phyloP scores from a whole-genome alignment of 2,888 invertebrate genomes.

The Drymonia ruficornis region DNA sequence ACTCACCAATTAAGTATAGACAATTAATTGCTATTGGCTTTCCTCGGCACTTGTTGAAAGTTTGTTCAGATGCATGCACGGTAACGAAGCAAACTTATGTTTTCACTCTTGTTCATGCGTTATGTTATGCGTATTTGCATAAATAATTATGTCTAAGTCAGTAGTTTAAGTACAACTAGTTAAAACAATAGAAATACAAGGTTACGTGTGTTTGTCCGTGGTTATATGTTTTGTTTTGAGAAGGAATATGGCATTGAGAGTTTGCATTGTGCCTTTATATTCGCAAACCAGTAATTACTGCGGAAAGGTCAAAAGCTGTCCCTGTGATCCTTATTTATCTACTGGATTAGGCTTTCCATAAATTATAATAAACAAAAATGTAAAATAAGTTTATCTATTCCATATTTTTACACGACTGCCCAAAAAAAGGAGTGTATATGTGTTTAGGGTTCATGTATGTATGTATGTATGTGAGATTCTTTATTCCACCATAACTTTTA shows the following conservation, averaged over 20 bases:
- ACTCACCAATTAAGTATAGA: neutral
- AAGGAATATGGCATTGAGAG: neutral
- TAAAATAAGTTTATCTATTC: no score
- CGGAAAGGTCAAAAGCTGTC: no score
- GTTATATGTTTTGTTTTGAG: neutral
- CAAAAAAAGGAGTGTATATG: no score
- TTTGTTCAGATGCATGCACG: neutral
- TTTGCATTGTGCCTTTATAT: no score
- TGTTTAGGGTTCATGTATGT: no score
- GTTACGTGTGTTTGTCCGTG: constrained; percentile 7
- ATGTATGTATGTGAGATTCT: no score
- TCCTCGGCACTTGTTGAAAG: neutral
- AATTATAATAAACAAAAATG: no score
- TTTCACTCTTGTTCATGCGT: neutral
- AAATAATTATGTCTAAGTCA: constrained; percentile 30
- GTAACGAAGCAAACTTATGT: neutral
- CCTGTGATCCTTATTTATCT: neutral
- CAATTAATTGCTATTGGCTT: neutral
- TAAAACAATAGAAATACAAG: constrained; percentile 11
- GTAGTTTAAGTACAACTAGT: constrained; percentile 15
- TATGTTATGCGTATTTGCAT: constrained; percentile 1
- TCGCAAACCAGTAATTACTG: no score
- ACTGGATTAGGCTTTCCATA: neutral
- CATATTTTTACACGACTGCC: no score
- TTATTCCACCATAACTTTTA: no score